Conservation (phyloP, 2,888 invertebrate species). For the Furcula furcula region DNA sequence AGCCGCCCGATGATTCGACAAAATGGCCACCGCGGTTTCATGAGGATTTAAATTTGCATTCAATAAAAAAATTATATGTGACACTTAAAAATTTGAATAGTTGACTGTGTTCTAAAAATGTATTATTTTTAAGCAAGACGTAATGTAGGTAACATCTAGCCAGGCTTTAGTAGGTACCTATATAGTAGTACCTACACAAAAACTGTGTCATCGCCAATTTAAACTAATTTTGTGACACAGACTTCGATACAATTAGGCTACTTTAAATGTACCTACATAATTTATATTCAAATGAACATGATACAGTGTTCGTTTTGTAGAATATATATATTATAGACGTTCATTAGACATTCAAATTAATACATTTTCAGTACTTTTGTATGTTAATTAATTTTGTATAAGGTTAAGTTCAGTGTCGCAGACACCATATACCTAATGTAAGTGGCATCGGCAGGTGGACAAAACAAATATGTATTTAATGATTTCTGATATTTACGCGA, state of each 20-base stretch:
- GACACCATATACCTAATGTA: no score
- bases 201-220: constrained; percentile 24
- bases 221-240: constrained; percentile 26
- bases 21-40: constrained; percentile 53
- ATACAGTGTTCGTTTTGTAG: constrained; percentile 43
- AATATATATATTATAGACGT: constrained; percentile 47
- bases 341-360: constrained; percentile 71
- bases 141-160: background rate
- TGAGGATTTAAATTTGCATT: constrained; percentile 31
- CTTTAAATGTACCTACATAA: constrained; percentile 29
- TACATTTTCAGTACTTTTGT: constrained; percentile 76
- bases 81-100: constrained; percentile 3
- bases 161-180: no score
- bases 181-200: constrained; percentile 6
- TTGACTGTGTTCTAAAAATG: no score
- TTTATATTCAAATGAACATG: constrained; percentile 47
- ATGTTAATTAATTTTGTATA: constrained; percentile 66
- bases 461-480: no score
- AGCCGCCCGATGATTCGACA: constrained; percentile 43
- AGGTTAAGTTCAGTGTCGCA: constrained; percentile 79
- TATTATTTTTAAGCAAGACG: constrained; percentile 5
- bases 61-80: constrained; percentile 4
- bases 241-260: constrained; percentile 28
- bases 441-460: no score
- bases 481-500: no score